Percentiles rank a stretch among this genome's conserved stretches.
These are phyloP conservation scores for Trypoxylon attenuatum DNA, from an alignment of 2,888 invertebrate species.

Conservation along the genomic window DNA sequence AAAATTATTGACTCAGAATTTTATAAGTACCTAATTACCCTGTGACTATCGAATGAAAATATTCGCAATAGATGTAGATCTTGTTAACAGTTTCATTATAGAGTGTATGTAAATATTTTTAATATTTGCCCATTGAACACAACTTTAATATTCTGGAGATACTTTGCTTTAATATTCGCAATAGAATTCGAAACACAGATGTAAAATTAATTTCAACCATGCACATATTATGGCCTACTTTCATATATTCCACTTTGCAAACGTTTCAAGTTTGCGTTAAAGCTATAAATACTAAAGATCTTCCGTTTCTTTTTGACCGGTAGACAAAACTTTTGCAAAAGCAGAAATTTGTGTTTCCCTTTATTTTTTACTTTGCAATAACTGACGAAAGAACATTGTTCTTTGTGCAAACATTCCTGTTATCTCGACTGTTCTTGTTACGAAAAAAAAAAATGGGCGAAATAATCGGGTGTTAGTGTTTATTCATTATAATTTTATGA, in stretches of 20 bases:
- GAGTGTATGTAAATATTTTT: constrained; percentile 40
- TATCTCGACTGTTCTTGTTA: too few relatives aligned
- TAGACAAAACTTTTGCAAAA: too few relatives aligned
- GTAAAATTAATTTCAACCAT: constrained; percentile 32
- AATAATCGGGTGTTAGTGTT: too few relatives aligned
- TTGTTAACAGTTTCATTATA: constrained; percentile 50
- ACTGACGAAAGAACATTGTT: background rate
- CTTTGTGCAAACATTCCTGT: constrained; percentile 3
- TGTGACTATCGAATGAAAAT: constrained; percentile 50
- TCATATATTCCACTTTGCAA: too few relatives aligned
- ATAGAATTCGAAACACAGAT: constrained; percentile 10
- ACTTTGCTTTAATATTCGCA: too few relatives aligned
- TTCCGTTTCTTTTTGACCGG: too few relatives aligned
- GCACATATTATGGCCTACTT: constrained; percentile 25
- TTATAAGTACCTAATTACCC: constrained; percentile 49
- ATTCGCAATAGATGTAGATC: constrained; percentile 54
- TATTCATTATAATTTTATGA: too few relatives aligned
- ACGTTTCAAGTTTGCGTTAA: constrained; percentile 13
- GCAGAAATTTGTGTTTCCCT: too few relatives aligned
- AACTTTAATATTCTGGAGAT: constrained; percentile 29
- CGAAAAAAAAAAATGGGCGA: too few relatives aligned
- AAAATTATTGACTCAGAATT: constrained; percentile 52
- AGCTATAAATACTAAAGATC: constrained; percentile 10
- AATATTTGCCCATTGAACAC: constrained; percentile 32
- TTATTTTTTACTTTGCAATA: too few relatives aligned